Percentiles rank a stretch among this genome's conserved stretches.
These are phyloP conservation scores for Drosophila quinaria DNA, from an alignment of 2,888 invertebrate species.

Conservation along the genomic window DNA sequence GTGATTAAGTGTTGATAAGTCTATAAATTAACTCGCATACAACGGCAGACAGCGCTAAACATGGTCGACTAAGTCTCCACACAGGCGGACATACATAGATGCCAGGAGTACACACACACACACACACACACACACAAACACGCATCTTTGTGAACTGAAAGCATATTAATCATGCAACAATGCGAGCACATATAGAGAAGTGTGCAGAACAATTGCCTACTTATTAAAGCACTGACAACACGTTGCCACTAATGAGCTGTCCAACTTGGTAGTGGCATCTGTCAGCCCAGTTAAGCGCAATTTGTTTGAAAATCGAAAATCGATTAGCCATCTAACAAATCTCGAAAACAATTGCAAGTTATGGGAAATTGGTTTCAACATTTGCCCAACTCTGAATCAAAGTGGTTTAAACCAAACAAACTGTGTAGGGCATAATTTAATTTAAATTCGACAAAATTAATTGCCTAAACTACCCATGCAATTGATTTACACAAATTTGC, in stretches of 20 bases:
- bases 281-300: slow-evolving; percentile 1
- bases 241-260: slow-evolving; percentile 44
- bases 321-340: slow-evolving; percentile 19
- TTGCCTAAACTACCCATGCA: slow-evolving; percentile 72
- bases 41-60: slow-evolving; percentile 57
- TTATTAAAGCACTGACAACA: slow-evolving; percentile 40
- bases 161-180: slow-evolving; percentile 72
- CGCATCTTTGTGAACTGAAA: slow-evolving; percentile 7
- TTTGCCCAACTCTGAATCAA: neutral
- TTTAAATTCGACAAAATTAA: slow-evolving; percentile 71
- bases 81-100: slow-evolving; percentile 11
- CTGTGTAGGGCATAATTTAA: slow-evolving; percentile 47
- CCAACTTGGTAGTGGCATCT: slow-evolving; percentile 1
- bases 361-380: neutral
- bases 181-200: slow-evolving; percentile 32
- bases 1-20: slow-evolving; percentile 82
- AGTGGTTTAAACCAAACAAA: slow-evolving; percentile 8
- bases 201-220: slow-evolving; percentile 62
- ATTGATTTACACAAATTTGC: slow-evolving; percentile 78
- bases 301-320: slow-evolving; percentile 39
- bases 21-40: slow-evolving; percentile 75
- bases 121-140: neutral
- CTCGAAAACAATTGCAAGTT: slow-evolving; percentile 12
- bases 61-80: slow-evolving; percentile 21
- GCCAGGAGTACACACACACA: slow-evolving; percentile 1